Conservation (phyloP, 2,797 vertebrate species). For the Alcedo quadribrachys region DNA sequence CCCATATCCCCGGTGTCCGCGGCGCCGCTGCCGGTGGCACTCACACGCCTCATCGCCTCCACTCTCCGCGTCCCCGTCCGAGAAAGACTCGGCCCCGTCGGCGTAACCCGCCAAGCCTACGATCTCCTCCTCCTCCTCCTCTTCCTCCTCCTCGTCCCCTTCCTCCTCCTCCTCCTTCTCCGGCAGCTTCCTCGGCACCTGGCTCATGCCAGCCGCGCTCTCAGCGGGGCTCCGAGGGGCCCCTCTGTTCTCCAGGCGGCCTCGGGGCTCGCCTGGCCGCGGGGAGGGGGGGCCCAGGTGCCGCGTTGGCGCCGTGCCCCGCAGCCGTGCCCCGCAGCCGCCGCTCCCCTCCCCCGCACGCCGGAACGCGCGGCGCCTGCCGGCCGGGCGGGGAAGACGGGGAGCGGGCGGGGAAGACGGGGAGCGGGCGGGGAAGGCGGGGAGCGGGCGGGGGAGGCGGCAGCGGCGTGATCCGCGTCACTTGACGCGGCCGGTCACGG, state of each 20-base stretch:
- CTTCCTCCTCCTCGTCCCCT: conserved; percentile 36
- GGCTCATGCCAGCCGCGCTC: conserved; percentile 29
- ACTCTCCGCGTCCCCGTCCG: conserved; percentile 82
- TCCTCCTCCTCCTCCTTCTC: neutral
- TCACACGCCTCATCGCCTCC: conserved; percentile 87
- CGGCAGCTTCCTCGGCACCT: conserved; percentile 47
- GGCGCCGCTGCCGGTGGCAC: neutral
- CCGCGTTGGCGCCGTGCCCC: neutral
- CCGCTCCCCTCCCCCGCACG: too few relatives aligned
- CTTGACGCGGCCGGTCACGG: conserved; percentile 56
- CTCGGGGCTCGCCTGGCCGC: neutral
- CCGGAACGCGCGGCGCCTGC: too few relatives aligned
- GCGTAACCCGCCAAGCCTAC: conserved; percentile 76
- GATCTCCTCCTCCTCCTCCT: conserved; percentile 78
- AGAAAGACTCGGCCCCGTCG: conserved; percentile 82
- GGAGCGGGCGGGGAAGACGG: neutral
- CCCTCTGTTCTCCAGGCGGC: neutral
- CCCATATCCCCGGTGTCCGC: neutral
- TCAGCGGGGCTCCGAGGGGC: conserved; percentile 68
- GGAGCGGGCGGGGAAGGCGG: neutral
- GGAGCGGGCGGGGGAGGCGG: neutral
- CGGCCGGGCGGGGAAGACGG: neutral
- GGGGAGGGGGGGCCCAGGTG: neutral
- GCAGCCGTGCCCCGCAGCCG: too few relatives aligned
- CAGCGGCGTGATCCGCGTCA: conserved; percentile 74